Conservation (phyloP, 1,140 invertebrate species). For the Pachypeltis micranthus region DNA sequence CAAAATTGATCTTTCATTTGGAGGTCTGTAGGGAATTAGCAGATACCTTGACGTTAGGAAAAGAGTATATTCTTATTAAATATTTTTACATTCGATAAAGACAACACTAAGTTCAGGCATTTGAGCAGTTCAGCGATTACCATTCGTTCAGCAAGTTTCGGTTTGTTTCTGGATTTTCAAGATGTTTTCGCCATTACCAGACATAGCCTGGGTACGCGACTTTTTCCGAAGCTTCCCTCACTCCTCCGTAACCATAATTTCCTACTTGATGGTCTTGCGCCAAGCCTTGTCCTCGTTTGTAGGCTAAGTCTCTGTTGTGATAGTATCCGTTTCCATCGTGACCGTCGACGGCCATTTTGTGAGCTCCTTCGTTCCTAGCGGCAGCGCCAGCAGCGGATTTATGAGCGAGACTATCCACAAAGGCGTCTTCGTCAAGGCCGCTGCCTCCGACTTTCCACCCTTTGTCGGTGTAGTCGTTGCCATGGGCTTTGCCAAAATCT, state of each 20-base stretch:
- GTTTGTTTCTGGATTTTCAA: too few species aligned
- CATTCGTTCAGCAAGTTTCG: too few species aligned
- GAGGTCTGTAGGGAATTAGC: too few species aligned
- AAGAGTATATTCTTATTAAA: too few species aligned
- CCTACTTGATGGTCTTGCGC: neutral
- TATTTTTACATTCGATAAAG: too few species aligned
- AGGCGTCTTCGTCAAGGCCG: neutral
- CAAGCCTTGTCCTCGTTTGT: neutral
- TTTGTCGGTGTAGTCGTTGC: constrained; percentile 1
- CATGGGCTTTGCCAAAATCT: constrained; percentile 11
- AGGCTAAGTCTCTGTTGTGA: constrained; percentile 1
- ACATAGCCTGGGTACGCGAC: neutral
- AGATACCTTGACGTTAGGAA: too few species aligned
- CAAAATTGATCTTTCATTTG: too few species aligned
- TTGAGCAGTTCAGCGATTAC: too few species aligned
- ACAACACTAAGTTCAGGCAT: too few species aligned
- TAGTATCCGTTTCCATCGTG: constrained; percentile 4
- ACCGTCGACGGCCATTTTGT: neutral
- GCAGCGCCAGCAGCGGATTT: neutral
- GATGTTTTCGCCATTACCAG: too few species aligned
- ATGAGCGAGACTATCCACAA: neutral
- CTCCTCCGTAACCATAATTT: neutral
- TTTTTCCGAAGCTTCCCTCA: neutral
- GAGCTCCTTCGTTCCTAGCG: neutral
- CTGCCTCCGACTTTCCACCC: neutral